Percentiles rank a stretch among this genome's conserved stretches.
phyloP scores from a whole-genome alignment of 2,113 vertebrate genomes.

The Rhabdornis inornatus region DNA sequence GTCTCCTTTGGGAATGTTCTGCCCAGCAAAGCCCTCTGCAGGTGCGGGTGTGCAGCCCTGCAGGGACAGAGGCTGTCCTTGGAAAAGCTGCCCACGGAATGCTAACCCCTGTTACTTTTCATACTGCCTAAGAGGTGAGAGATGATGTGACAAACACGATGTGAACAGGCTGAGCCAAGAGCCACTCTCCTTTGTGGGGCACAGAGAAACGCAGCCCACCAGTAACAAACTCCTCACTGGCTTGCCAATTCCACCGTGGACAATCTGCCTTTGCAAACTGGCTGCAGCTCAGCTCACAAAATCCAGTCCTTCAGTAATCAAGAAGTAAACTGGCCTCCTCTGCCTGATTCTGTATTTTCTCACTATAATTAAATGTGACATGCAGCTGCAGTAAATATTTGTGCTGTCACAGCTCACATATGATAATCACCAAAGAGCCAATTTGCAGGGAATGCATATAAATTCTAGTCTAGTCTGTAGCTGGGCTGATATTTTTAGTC shows the following conservation, averaged over 20 bases:
- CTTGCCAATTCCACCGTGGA: neutral
- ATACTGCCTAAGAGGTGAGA: neutral
- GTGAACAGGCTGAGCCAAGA: neutral
- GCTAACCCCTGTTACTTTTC: neutral
- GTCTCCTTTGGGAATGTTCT: neutral
- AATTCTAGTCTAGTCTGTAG: neutral
- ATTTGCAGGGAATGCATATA: neutral
- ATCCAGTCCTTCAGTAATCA: neutral
- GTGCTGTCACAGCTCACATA: neutral
- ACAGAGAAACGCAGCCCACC: neutral
- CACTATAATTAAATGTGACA: neutral
- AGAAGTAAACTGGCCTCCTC: neutral
- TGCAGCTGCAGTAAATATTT: neutral
- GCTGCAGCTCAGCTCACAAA: neutral
- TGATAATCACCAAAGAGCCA: neutral
- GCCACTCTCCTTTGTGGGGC: neutral
- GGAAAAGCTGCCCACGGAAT: neutral
- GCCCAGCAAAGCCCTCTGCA: neutral
- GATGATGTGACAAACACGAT: fast-evolving
- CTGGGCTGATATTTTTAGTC: neutral
- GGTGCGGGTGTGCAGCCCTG: fast-evolving
- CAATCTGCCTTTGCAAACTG: neutral
- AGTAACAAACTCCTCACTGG: neutral
- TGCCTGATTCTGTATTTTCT: neutral
- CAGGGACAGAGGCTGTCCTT: neutral